Base-by-base conservation (phyloP, 2,888 invertebrate genomes). In the Sabatieria punctata region DNA sequence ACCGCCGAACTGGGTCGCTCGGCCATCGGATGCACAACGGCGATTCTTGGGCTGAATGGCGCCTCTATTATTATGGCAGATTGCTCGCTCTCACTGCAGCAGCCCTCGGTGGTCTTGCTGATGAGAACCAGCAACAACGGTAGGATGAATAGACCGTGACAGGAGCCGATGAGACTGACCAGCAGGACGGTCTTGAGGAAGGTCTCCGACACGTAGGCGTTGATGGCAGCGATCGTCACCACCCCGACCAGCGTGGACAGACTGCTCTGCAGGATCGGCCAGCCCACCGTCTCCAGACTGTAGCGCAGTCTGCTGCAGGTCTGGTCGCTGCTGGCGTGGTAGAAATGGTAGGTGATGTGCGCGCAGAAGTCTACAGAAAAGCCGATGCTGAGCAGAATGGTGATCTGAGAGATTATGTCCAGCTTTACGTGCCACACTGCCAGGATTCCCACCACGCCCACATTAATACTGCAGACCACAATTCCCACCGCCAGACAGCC, bases 391-490 rank as follows among this genome's bases (percentile, higher is more conserved):
- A 51, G 41, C 30, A 51, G 43, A 21, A 51, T 51, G 13, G 51
- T 51, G 41, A 51, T 50, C 23, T 37, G 25, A 2, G 51, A 48
- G 23, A 51, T 51, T 6, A 51, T 51, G 30, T 51, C 51, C 33
- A 51, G 36, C n/a, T 47, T 41, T 23, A 50, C 45, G 22, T n/a
- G 26, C 41, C 43, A 44, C 19, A 30, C 39, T 2, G 44, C 21
- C 35, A 49, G 27, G 22, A 23, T 25, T 3, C 40, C 49, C 2
- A 49, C 18, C 15, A 48, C 49, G 27, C 49, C 49, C 44, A 41
- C n/a, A 26, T 49, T 49, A 27, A 49, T 49, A n/a, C 49, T 41
- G 24, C 43, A 21, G 8, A 48, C 46, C 4, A 21, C 19, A 15
- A 42, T 8, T 8, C 15, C 38, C 8, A 38, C 38, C 15, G 19